Percentiles rank a stretch among this genome's conserved stretches.
These are phyloP conservation scores for Leptinotarsa texana DNA, from an alignment of 1,140 invertebrate genomes.

Conservation along the genomic window DNA sequence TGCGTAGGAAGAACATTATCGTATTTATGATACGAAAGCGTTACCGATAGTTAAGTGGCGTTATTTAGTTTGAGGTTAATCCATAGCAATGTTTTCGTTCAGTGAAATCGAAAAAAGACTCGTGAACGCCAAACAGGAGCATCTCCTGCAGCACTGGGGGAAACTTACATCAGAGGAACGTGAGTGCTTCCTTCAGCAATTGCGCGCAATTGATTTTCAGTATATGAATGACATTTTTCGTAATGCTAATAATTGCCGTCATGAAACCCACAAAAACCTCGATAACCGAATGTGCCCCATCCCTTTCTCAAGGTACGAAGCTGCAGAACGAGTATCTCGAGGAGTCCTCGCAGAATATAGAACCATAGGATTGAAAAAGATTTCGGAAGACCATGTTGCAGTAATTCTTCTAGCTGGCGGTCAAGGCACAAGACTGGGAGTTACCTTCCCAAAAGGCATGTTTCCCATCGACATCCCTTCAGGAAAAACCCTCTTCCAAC, in stretches of 20 bases:
- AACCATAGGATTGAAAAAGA: constrained; percentile 69
- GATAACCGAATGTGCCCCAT: constrained; percentile 84
- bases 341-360: constrained; percentile 71
- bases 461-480: constrained; percentile 81
- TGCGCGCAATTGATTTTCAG: constrained; percentile 66
- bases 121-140: constrained; percentile 66
- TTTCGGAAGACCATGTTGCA: constrained; percentile 79
- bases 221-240: constrained; percentile 71
- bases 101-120: constrained; percentile 9
- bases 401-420: constrained; percentile 76
- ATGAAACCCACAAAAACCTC: constrained; percentile 65
- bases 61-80: neutral
- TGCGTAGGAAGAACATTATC: constrained; percentile 8
- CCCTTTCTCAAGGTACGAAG: constrained; percentile 73
- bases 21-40: constrained; percentile 11
- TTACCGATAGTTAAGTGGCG: neutral
- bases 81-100: neutral
- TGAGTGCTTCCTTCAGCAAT: constrained; percentile 63
- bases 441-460: constrained; percentile 93
- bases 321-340: constrained; percentile 60
- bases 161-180: constrained; percentile 69
- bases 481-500: constrained; percentile 87
- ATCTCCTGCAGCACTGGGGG: constrained; percentile 85
- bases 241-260: constrained; percentile 63
- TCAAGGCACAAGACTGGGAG: constrained; percentile 89